Evolutionary conservation across 2,888 invertebrate genomes (phyloP), one percentile per base, ranked within the genome.

Genomic region (Herminia tarsipennalis): DNA sequence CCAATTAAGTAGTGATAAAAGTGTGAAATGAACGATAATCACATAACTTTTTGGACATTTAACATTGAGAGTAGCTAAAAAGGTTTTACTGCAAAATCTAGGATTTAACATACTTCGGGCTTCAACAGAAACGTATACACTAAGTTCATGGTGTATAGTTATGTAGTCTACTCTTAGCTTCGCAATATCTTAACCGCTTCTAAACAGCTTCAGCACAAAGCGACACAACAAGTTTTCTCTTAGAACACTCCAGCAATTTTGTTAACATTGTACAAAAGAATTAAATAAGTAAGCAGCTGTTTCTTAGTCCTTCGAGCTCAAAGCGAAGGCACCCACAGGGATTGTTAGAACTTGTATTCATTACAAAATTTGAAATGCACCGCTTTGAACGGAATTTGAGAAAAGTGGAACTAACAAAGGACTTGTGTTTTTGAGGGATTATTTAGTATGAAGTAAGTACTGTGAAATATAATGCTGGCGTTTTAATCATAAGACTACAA

Each of bases 341-440:
- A 35, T 40, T 37, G 43, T 41, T 35, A 33, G 24, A 36, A 54
- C 57, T 54, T 51, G 59, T 64, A 56, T 61, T 66, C 68, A 66
- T 70, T 67, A 69, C 64, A 66, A 72, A 72, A 73, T 75, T 74
- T 73, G 68, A 73, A 74, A 71, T 75, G 66, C 70, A 73, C 45
- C 54, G 56, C 61, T 65, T 47, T 47, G 40, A 57, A 43, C 44
- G 44, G 18, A 17, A 14, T 30, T 39, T 38, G 10, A 24, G 24
- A 24, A 40, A 34, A 38, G 13, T 20, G 24, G 9, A n/a, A 17
- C 22, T 39, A 3, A 27, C 18, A 25, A 25, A 36, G n/a, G n/a
- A n/a, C n/a, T n/a, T n/a, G n/a, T 22, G 22, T 16, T 22, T 16
- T 5, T 10, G 24, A 21, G 21, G 21, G 9, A 8, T 16, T 16